A percentile compares a stretch with the other conserved stretches of the same genome.
Conservation (phyloP, 2,797 vertebrate genomes). For the Sebastolobus alascanus region DNA sequence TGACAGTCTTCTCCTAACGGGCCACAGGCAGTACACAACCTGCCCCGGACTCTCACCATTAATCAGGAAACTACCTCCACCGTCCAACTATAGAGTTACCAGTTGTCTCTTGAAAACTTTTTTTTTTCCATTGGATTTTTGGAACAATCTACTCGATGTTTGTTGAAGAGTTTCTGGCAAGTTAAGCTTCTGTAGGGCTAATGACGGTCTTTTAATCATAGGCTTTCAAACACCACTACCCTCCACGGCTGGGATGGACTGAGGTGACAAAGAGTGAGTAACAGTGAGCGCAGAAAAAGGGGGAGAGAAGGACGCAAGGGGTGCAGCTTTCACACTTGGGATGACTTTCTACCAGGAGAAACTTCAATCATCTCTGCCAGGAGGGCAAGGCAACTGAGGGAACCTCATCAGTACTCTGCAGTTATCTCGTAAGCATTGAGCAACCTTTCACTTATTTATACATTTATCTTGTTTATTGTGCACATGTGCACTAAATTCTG, state of each 20-base stretch:
- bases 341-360: constrained; percentile 78
- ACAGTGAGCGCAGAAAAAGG: constrained; percentile 41
- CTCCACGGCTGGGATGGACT: constrained; percentile 67
- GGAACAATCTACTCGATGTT: constrained; percentile 43
- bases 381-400: constrained; percentile 76
- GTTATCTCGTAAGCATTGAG: constrained; percentile 75
- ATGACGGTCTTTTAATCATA: constrained; percentile 64
- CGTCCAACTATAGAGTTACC: constrained; percentile 36
- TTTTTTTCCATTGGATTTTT: constrained; percentile 50
- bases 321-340: constrained; percentile 71
- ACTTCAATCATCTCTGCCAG: constrained; percentile 73
- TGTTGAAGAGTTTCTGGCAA: constrained; percentile 55
- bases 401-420: constrained; percentile 64
- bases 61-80: constrained; percentile 66
- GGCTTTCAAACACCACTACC: constrained; percentile 44
- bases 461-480: neutral
- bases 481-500: neutral
- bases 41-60: constrained; percentile 66
- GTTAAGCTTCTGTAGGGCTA: constrained; percentile 44
- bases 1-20: constrained; percentile 80
- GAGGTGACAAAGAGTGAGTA: constrained; percentile 62
- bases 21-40: constrained; percentile 73
- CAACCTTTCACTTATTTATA: constrained; percentile 17
- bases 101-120: constrained; percentile 41
- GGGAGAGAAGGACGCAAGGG: constrained; percentile 48